Evolutionary conservation across 1,140 invertebrate species (phyloP), one percentile per base, ranked within the genome.

Genomic region (Apocrypta bakeri): DNA sequence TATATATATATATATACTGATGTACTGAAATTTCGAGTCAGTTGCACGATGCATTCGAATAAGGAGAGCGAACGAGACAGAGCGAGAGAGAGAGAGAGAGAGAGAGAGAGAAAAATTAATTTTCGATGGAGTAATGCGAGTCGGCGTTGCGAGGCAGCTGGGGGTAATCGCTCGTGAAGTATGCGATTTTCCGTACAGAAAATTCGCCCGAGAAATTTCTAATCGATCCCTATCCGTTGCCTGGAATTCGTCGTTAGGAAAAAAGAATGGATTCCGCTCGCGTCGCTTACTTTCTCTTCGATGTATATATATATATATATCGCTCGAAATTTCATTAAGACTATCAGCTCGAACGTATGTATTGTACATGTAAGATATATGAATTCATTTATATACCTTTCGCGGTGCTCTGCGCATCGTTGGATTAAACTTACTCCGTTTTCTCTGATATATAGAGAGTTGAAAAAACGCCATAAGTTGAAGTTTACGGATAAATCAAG

Each of bases 21-120:
- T 6, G 17, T 17, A 4, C 42, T 56, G 48, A 87, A 88, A 87
- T 90, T 88, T 86, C 83, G 87, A 85, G 85, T 89, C 85, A 86
- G 89, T 87, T 88, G 87, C 72, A 79, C 11, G 61, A 1, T 11
- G 1, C 2, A 17, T 31, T 11, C 31, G 68, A 9, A 25, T 12
- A 66, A 4, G n/a, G n/a, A n/a, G n/a, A n/a, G n/a, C n/a, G n/a
- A n/a, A n/a, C n/a, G n/a, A n/a, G n/a, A n/a, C n/a, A n/a, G n/a
- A n/a, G n/a, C n/a, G n/a, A n/a, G n/a, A n/a, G n/a, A n/a, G n/a
- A n/a, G n/a, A n/a, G n/a, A n/a, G 24, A 63, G 61, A 63, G 24
- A 31, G 66, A 68, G 29, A n/a, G 31, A 4, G n/a, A 37, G 21
- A 25, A 63, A 76, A 78, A 78, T n/a, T 68, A 68, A 68, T 42